Evolutionary conservation across 2,888 invertebrate species (phyloP).

Genomic region (Polyommatus icarus): DNA sequence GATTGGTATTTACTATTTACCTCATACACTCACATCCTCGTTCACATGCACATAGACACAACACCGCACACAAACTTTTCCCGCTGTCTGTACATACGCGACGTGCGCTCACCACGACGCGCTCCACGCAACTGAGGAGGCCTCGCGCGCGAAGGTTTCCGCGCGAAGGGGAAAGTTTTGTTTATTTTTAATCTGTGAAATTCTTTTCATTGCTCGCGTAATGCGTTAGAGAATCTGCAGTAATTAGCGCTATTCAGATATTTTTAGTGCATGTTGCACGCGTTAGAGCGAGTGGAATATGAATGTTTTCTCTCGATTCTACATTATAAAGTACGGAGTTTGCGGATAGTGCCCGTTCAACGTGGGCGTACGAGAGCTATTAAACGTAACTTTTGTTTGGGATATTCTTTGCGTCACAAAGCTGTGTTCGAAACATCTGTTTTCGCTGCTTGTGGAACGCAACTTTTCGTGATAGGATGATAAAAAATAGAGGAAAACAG

Average conservation of each 20-base stretch:
- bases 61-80: slow-evolving; percentile 39
- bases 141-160: slow-evolving; percentile 64
- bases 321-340: neutral
- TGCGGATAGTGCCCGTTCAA: neutral
- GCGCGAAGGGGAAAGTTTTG: slow-evolving; percentile 46
- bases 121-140: slow-evolving; percentile 64
- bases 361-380: neutral
- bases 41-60: slow-evolving; percentile 55
- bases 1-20: slow-evolving; percentile 56
- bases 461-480: neutral
- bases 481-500: neutral
- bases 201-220: slow-evolving; percentile 38
- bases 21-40: slow-evolving; percentile 58
- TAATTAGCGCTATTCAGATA: slow-evolving; percentile 22
- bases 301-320: neutral
- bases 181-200: slow-evolving; percentile 43
- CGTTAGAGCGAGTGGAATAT: neutral
- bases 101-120: slow-evolving; percentile 61
- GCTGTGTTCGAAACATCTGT: neutral
- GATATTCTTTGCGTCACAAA: slow-evolving; percentile 3
- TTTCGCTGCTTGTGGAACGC: neutral
- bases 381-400: slow-evolving; percentile 15
- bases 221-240: slow-evolving; percentile 42
- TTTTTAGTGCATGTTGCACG: neutral
- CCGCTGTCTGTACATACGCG: slow-evolving; percentile 26